Percentiles rank a stretch among this genome's conserved stretches.
Evolutionary conservation across 2,113 vertebrate genomes (phyloP).

Genomic region (Bubo bubo): DNA sequence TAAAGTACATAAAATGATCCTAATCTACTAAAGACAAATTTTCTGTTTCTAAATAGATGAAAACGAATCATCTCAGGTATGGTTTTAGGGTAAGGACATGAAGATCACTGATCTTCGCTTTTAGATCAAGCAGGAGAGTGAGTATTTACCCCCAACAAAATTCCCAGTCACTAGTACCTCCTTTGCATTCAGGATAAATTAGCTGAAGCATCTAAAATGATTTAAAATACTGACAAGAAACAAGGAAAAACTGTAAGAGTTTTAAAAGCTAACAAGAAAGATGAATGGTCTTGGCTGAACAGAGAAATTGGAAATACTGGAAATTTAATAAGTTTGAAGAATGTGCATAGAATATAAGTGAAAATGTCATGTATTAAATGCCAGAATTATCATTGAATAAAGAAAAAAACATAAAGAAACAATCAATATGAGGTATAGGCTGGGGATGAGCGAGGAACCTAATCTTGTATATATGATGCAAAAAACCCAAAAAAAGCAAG

Average conservation of each 20-base stretch:
- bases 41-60: background rate
- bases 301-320: background rate
- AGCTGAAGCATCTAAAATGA: background rate
- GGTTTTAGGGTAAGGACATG: background rate
- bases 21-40: background rate
- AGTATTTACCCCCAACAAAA: background rate
- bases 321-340: background rate
- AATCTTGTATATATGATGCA: background rate
- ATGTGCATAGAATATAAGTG: background rate
- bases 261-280: background rate
- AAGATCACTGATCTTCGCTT: background rate
- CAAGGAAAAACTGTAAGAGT: background rate
- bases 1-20: background rate
- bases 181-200: background rate
- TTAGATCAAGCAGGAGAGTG: background rate
- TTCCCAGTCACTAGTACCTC: background rate
- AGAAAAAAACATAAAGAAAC: background rate
- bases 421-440: background rate
- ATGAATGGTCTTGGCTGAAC: background rate
- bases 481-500: background rate
- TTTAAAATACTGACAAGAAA: background rate
- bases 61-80: rapidly evolving
- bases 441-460: background rate
- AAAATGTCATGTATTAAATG: background rate
- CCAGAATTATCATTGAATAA: background rate